Base-by-base conservation (phyloP, 2,113 vertebrate genomes). In the Neodontobutis hainanensis region DNA sequence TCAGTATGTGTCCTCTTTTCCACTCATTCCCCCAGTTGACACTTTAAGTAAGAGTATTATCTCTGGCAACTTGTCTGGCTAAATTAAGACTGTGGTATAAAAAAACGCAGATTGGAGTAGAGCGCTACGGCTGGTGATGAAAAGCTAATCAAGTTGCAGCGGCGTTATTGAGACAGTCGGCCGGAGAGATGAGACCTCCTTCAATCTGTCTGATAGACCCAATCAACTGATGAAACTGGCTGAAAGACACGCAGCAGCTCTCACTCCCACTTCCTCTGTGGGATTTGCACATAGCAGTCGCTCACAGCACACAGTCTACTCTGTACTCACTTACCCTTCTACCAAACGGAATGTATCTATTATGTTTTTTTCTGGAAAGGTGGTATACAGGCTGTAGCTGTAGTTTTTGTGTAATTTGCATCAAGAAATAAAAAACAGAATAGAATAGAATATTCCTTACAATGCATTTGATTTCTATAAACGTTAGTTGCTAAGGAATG, bases 221-320 rank as follows among this genome's bases (percentile, higher is more conserved):
- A 83, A 88, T 88, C 86, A 82, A 65, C 71, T 84, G 83, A 90
- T 82, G 85, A 87, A 85, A 80, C 72, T 56, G 40, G 68, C 73
- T 70, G 75, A 79, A 84, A 83, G 79, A 81, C 10, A 72, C 32
- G 42, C 43, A 45, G 43, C 63, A 59, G 57, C 44, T n/a, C 66
- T 69, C 73, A 52, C 38, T 32, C 19, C 11, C 50, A 1, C 43
- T 35, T 6, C 15, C 46, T 48, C 48, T 32, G 5, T 59, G 15
- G 52, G 40, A 72, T 65, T 82, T 68, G 50, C 56, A 72, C 70
- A 50, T n/a, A n/a, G n/a, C 67, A 40, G 55, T n/a, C 46, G 9
- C 38, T 14, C 8, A 10, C 11, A 5, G 10, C 32, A 12, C 50
- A 32, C 19, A 5, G 19, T 52, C 51, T 53, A 11, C 10, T 53